Evolutionary conservation across 1,140 invertebrate genomes (phyloP).

Genomic region (Anthonomus grandis): DNA sequence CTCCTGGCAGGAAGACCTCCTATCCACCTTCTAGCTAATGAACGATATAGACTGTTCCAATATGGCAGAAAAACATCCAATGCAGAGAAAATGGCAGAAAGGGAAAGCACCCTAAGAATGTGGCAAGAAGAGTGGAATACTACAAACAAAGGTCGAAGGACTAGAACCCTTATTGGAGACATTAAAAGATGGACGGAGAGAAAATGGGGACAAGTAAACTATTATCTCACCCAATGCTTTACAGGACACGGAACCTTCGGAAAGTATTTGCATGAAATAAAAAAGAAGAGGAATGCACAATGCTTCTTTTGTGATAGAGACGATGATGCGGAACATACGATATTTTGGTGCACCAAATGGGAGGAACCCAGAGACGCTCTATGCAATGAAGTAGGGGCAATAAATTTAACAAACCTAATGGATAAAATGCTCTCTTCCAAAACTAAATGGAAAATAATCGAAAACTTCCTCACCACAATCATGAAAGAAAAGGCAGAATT

Average conservation of each 20-base stretch:
- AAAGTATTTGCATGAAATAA: constrained; percentile 7
- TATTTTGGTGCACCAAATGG: background rate
- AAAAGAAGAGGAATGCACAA: background rate
- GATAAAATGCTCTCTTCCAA: too few relatives aligned
- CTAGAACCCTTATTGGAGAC: constrained; percentile 20
- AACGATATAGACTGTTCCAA: background rate
- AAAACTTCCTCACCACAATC: too few relatives aligned
- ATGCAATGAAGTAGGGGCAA: too few relatives aligned
- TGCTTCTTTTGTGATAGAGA: constrained; percentile 3
- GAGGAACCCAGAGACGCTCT: background rate
- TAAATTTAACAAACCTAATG: too few relatives aligned
- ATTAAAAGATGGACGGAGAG: constrained; percentile 17
- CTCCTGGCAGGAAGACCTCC: constrained; percentile 38
- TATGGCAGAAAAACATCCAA: background rate
- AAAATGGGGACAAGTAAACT: background rate
- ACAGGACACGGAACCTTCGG: constrained; percentile 17
- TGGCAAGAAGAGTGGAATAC: constrained; percentile 1
- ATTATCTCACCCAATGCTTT: constrained; percentile 13
- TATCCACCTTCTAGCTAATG: constrained; percentile 35
- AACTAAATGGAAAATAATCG: too few relatives aligned
- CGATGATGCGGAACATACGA: background rate
- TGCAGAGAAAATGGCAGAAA: background rate
- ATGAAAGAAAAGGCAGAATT: too few relatives aligned
- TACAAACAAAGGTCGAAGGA: constrained; percentile 19
- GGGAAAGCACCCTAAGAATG: too few relatives aligned